Percentiles rank a stretch among this genome's conserved stretches.
Evolutionary conservation across 2,797 vertebrate species (phyloP).

Genomic region (Champsocephalus gunnari): DNA sequence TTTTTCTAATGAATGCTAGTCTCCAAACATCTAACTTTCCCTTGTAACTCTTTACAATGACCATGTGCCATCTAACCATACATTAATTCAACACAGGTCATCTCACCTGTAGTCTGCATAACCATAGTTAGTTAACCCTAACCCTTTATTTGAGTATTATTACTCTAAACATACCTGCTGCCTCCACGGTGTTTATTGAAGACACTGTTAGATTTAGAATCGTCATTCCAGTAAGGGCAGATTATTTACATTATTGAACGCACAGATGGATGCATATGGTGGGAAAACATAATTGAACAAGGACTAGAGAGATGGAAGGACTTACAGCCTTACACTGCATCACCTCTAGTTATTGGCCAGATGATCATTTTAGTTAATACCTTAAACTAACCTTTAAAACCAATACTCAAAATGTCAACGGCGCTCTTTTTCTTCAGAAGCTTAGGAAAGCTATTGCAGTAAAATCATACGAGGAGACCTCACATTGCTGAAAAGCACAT

Average conservation of each 20-base stretch:
- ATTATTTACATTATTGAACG: neutral
- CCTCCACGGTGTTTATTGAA: no score
- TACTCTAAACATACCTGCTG: no score
- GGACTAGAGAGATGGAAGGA: neutral
- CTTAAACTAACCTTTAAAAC: conserved; percentile 6
- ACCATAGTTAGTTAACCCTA: no score
- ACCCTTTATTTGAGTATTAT: no score
- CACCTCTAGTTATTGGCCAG: neutral
- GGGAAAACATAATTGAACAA: no score
- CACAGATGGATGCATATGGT: neutral
- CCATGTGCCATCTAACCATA: conserved; percentile 30
- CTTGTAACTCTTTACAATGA: conserved; percentile 46
- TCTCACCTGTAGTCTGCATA: neutral
- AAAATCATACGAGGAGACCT: neutral
- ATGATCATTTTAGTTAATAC: neutral
- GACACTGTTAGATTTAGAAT: no score
- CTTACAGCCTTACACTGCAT: neutral
- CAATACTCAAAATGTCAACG: conserved; percentile 3
- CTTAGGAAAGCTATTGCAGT: neutral
- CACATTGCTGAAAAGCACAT: neutral
- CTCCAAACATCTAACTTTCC: conserved; percentile 56
- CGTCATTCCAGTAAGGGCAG: no score
- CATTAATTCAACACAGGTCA: neutral
- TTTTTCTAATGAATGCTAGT: conserved; percentile 73
- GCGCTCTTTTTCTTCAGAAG: neutral